Percentiles rank a stretch among this genome's conserved stretches.
These are phyloP conservation scores for Thamnophis sirtalis DNA, from an alignment of 2,113 vertebrate species.

Conservation along the genomic window DNA sequence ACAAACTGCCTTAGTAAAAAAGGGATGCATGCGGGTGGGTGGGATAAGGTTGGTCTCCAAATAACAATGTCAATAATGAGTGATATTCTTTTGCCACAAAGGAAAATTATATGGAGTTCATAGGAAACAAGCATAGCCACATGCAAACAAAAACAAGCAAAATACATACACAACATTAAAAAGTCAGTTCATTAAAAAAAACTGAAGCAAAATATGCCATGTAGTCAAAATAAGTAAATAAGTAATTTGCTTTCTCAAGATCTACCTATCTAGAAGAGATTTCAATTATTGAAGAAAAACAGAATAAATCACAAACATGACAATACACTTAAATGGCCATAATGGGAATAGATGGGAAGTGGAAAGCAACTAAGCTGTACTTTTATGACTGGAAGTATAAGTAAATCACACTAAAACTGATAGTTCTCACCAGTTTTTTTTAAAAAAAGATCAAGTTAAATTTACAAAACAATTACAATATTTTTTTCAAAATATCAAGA, in stretches of 20 bases:
- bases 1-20: not conserved
- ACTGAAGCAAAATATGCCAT: not conserved
- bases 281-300: constrained; percentile 26
- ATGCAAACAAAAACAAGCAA: not conserved
- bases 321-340: not conserved
- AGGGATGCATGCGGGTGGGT: not conserved
- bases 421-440: constrained; percentile 25
- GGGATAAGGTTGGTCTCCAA: not conserved
- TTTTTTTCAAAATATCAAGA: constrained; percentile 41
- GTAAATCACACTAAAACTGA: constrained; percentile 30
- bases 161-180: not conserved
- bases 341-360: not conserved
- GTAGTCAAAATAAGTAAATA: not conserved
- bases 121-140: not conserved
- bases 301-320: constrained; percentile 28
- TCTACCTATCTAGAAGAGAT: constrained; percentile 29
- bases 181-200: not conserved
- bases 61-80: not conserved
- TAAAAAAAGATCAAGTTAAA: constrained; percentile 11
- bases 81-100: not conserved
- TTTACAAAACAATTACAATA: constrained; percentile 20
- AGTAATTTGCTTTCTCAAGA: constrained; percentile 21
- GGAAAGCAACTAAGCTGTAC: constrained; percentile 13
- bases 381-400: constrained; percentile 27
- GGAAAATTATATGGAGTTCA: not conserved